Evolutionary conservation across 1,140 invertebrate genomes (phyloP), one percentile per base, ranked within the genome.

Genomic region (Steinernema khuongi): DNA sequence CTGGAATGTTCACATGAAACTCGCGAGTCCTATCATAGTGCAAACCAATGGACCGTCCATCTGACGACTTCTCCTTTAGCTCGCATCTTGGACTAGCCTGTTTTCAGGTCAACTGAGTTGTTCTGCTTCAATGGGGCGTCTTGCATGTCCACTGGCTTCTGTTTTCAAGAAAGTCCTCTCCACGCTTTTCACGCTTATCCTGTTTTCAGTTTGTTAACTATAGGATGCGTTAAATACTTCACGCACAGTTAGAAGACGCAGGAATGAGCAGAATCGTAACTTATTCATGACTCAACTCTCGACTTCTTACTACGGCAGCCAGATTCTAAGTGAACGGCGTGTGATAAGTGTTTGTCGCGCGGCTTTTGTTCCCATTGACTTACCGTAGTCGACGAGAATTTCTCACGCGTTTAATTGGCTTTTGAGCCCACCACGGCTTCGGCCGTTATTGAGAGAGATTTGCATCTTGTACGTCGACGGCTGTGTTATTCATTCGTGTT

Each of bases 401-500:
- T 60, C 50, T 60, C 50, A 60, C 50, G 50, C 50, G 50, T 60
- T 60, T 60, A 60, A 60, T 60, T 60, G 50, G 50, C 19, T 60
- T 60, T 60, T 60, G 50, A 26, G 22, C 36, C 7, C 36, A 41
- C 36, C 36, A n/a, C n/a, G 36, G n/a, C 36, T 11, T 41, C n/a
- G 7, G 7, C 36, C 7, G 36, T 41, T 41, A n/a, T 41, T 41
- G 36, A n/a, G 7, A 41, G n/a, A n/a, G 7, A 41, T 41, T 41
- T 41, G 36, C 36, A 41, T 41, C 7, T 41, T n/a, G 36, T 60
- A 26, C 50, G 19, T 7, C 50, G 26, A 26, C 50, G 26, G 14
- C 50, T 22, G 19, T 22, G 19, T 60, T 60, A 60, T 60, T 22
- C 14, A 60, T 60, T 14, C 50, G 4, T 60, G 50, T 60, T 60